Evolutionary conservation across 1,140 invertebrate genomes (phyloP).

Genomic region (Magallana ariakensis): DNA sequence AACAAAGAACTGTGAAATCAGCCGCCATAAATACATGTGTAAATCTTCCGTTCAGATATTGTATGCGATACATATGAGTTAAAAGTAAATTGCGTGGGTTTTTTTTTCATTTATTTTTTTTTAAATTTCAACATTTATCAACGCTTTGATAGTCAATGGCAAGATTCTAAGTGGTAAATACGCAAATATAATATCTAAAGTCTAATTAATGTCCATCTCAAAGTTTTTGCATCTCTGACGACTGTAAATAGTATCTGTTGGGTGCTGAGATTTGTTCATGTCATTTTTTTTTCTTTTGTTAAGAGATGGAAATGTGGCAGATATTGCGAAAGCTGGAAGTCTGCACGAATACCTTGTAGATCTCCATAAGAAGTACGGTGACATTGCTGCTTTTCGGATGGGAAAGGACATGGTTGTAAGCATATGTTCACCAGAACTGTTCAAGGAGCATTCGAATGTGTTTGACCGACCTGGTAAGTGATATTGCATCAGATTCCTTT

Average conservation of each 20-base stretch:
- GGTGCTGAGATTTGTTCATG: not conserved
- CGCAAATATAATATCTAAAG: no score
- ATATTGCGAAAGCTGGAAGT: slow-evolving; percentile 75
- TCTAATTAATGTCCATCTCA: no score
- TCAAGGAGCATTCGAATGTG: slow-evolving; percentile 72
- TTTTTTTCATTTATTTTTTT: not conserved
- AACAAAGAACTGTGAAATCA: no score
- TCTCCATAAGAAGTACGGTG: slow-evolving; percentile 74
- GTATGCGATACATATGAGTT: no score
- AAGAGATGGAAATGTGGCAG: slow-evolving; percentile 78
- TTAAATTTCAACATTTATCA: no score
- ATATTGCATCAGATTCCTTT: slow-evolving; percentile 78
- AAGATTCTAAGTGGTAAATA: no score
- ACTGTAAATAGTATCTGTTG: no score
- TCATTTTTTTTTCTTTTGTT: not conserved
- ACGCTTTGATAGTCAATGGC: no score
- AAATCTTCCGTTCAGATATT: no score
- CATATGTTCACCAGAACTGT: slow-evolving; percentile 75
- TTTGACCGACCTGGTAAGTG: slow-evolving; percentile 78
- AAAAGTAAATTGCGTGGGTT: no score
- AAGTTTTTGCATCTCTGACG: no score
- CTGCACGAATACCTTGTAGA: slow-evolving; percentile 77
- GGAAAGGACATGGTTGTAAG: slow-evolving; percentile 73
- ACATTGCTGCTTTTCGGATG: slow-evolving; percentile 78
- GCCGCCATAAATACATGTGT: no score